Base-by-base conservation (phyloP, 2,797 vertebrate species). In the Todus mexicanus region DNA sequence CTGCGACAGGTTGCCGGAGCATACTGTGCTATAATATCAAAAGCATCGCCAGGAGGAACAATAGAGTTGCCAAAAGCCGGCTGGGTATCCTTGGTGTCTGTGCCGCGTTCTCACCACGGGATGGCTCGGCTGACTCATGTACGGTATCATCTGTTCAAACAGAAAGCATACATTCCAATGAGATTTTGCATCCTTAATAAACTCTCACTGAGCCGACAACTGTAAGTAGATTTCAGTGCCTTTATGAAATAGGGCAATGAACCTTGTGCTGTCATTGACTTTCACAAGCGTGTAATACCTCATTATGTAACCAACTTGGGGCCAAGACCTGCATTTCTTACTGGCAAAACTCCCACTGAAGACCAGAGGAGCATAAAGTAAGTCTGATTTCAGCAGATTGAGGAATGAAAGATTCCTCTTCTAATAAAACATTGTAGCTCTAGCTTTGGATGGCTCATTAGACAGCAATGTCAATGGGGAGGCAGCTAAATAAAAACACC, bases 81-180 rank as follows among this genome's bases (percentile, higher is more conserved):
- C 98, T 98, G 88, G 98, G 97, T 97, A 98, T 98, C 97, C 98
- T 98, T 73, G 98, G 98, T 95, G 97, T 98, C 43, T 98, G 97
- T 64, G 98, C 98, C 19, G 98, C 98, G 21, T 98, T 99, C 76
- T 99, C 99, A 13, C 99, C 98, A 95, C 98, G 98, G 97, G 99
- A 99, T 87, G 99, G 99, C 97, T 99, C 99, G 87, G 99, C 99
- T 84, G 99, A 99, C 98, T 99, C 99, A 76, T 99, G 99, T 97
- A 99, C 99, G 69, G 99, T 99, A 96, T 99, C 99, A 96, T 99
- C 99, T 99, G 97, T 95, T 96, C 97, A 97, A 98, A 98, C 29
- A 98, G 95, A 98, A 98, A 98, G 96, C 96, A 98, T 73, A 98
- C 93, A 96, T 97, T 97, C 93, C 96, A 97, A 92, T 98, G 95